Base-by-base conservation (phyloP, 2,888 invertebrate genomes). In the Myopa testacea region DNA sequence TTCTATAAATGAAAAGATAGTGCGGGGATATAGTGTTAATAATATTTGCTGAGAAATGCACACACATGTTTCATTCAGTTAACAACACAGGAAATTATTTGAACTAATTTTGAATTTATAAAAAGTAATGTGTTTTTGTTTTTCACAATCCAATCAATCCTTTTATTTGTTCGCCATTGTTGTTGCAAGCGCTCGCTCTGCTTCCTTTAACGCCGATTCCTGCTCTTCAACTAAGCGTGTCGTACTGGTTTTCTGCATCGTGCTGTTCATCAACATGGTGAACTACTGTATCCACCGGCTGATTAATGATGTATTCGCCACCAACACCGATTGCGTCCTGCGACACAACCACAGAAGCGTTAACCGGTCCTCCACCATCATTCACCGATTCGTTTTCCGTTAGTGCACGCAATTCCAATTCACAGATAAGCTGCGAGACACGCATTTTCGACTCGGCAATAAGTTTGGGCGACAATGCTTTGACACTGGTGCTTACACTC, bases 391-490 rank as follows among this genome's bases (percentile, higher is more conserved):
- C 81, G 40, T 55, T 82, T 37, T 85, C 84, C 0, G 84, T 83
- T 16, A 84, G 81, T 1, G 83, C 84, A 7, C 84, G 82, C 6
- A 85, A 58, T 76, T 85, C 84, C 38, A 85, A 71, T 73, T 85
- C 84, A 67, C 84, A 84, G 38, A 85, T 82, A 16, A 85, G 78
- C 50, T 84, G 83, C 14, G 84, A 84, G 0, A 85, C 83, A 26
- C 84, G 82, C 84, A 85, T 84, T 68, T 85, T 85, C 0, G 82
- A 79, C 72, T 85, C 84, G 26, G 84, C 83, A 52, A 85, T 82
- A 0, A 85, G 69, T 50, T 84, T 84, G 4, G 84, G 84, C 7
- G 84, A 82, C n/a, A 85, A 73, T 0, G 83, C 83, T 67, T 85
- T 84, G 0, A 85, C 83, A 75, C 83, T 84, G 0, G 84, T 83